A percentile compares a stretch with the other conserved stretches of the same genome.
phyloP scores from a whole-genome alignment of 2,797 vertebrate genomes.

The Arremon brunneinucha region DNA sequence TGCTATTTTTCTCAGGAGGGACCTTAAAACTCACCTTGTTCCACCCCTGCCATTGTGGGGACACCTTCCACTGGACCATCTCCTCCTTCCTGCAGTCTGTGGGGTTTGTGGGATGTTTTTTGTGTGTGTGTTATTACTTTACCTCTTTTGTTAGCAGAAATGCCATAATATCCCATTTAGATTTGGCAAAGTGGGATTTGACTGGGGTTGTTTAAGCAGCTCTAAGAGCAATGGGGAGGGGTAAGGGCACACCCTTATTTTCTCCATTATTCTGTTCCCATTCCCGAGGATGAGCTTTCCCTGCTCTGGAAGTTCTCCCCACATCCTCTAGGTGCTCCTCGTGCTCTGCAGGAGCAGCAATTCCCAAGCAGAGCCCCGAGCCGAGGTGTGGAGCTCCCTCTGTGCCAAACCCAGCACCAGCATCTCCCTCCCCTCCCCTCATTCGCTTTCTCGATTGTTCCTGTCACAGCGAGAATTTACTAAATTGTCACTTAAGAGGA shows the following conservation, averaged over 20 bases:
- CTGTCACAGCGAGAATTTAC: conserved; percentile 26
- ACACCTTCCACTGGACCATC: not conserved
- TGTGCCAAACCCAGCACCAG: not conserved
- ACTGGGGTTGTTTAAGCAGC: not conserved
- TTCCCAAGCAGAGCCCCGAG: not conserved
- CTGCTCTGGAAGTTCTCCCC: not conserved
- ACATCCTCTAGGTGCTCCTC: conserved; percentile 65
- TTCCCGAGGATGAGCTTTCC: not conserved
- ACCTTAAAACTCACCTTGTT: not conserved
- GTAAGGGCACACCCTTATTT: not conserved
- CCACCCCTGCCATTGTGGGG: not conserved
- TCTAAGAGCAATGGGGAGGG: fast-evolving
- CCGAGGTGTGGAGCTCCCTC: not conserved
- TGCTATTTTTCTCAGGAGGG: not conserved
- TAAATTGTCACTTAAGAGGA: conserved; percentile 19
- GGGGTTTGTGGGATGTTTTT: not conserved
- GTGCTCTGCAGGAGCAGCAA: not conserved
- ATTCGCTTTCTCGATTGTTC: conserved; percentile 20
- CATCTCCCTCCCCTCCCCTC: not conserved
- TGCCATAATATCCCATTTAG: not conserved
- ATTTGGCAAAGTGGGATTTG: not conserved
- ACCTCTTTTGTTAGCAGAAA: not conserved
- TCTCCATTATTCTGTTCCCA: not conserved
- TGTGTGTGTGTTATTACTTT: not conserved
- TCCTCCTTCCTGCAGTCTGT: not conserved